Evolutionary conservation across 2,888 invertebrate species (phyloP), one percentile per base, ranked within the genome.

Genomic region (Nomada ruficornis): DNA sequence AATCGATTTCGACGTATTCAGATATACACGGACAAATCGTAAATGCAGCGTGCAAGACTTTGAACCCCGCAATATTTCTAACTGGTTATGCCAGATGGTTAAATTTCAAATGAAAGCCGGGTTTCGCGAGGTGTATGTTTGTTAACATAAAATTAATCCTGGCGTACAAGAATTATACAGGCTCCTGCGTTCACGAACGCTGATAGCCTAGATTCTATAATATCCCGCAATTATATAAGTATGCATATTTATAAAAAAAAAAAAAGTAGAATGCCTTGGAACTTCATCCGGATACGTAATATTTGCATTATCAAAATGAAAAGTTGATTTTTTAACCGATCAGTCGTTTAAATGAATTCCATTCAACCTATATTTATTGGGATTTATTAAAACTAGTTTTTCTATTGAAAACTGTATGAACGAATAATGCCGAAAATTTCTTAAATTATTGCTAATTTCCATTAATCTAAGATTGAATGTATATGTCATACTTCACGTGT

Each of bases 71-170:
- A 20, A 20, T 54, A 67, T 15, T 54, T 42, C 13, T 20, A 11
- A 42, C 20, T 55, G 26, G 20, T 5, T 67, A 36, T 64, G 47
- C 47, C n/a, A 9, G 13, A 36, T 15, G 18, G 60, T 52, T 62
- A 23, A 62, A 62, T 71, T 71, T 71, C 20, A 62, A 71, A 62
- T 68, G 42, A n/a, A 20, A 29, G 26, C 7, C 18, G 54, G 44
- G 23, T 1, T 44, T 26, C n/a, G 0, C 54, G 42, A 52, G 20
- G 20, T 36, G 18, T 13, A n/a, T 13, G 18, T 20, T 15, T n/a
- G 11, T 23, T 60, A 64, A 64, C 18, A 26, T 50, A 18, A 64
- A 50, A 18, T 67, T 23, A 26, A 47, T 23, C 15, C 7, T 26
- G 47, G 15, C 47, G 20, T 52, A 9, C 9, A 36, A 63, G 54